Evolutionary conservation across 2,797 vertebrate genomes (phyloP).

Genomic region (Distichodus sexfasciatus): DNA sequence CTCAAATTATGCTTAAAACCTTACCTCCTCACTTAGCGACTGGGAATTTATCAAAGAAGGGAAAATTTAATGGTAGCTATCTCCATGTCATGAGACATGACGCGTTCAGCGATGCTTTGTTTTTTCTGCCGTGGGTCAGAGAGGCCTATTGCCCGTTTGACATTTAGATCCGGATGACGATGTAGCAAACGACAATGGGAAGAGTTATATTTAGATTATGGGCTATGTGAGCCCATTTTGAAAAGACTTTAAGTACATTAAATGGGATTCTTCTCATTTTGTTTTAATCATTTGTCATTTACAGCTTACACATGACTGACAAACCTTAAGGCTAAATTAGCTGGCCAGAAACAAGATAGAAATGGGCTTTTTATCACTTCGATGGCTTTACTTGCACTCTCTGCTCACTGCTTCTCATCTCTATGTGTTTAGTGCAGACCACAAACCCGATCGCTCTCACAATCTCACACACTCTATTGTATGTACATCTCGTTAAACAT

Average conservation of each 20-base stretch:
- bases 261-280: background rate
- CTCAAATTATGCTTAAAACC: background rate
- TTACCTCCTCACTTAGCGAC: background rate
- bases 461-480: slow-evolving; percentile 7
- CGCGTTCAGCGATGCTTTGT: slow-evolving; percentile 59
- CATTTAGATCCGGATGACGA: slow-evolving; percentile 61
- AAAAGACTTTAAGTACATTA: too few relatives aligned
- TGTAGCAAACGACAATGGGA: slow-evolving; percentile 44
- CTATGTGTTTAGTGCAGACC: background rate
- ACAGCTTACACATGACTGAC: slow-evolving; percentile 11
- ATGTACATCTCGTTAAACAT: slow-evolving; percentile 22
- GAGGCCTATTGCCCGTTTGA: slow-evolving; percentile 62
- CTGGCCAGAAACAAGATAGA: background rate
- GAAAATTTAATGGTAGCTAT: background rate
- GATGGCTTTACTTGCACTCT: background rate
- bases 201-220: background rate
- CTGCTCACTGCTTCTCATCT: background rate
- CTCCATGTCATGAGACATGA: background rate
- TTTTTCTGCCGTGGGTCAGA: slow-evolving; percentile 56
- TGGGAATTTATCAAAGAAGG: background rate
- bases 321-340: slow-evolving; percentile 6
- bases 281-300: slow-evolving; percentile 1
- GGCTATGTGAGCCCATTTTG: too few relatives aligned
- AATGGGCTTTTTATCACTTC: background rate
- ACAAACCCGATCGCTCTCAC: slow-evolving; percentile 2